Evolutionary conservation across 2,113 vertebrate species (phyloP).

Genomic region (Eclectus roratus): DNA sequence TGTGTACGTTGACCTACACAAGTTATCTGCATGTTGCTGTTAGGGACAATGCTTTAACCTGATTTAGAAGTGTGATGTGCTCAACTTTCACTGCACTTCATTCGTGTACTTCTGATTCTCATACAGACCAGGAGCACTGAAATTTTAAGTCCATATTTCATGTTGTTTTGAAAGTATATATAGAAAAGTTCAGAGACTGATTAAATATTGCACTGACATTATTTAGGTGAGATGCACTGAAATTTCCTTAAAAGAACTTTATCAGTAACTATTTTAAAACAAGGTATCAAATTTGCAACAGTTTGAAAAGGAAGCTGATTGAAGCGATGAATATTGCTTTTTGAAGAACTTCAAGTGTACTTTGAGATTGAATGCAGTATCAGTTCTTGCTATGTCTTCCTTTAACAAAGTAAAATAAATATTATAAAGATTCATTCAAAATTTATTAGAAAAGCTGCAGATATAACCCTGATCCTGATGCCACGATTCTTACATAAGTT

Average conservation of each 20-base stretch:
- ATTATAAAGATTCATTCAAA: neutral
- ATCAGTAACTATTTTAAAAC: neutral
- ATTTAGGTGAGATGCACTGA: neutral
- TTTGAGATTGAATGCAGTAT: neutral
- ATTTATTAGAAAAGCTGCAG: neutral
- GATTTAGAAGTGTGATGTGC: neutral
- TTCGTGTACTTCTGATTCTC: neutral
- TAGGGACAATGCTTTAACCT: neutral
- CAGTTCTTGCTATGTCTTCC: neutral
- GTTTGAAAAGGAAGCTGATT: neutral
- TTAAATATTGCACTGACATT: neutral
- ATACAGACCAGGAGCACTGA: neutral
- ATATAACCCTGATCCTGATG: neutral
- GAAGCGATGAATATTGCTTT: neutral
- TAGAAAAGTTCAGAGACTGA: neutral
- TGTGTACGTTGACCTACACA: neutral
- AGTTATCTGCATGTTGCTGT: neutral
- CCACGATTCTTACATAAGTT: neutral
- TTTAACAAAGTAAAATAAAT: neutral
- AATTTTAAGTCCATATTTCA: neutral
- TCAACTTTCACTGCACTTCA: neutral
- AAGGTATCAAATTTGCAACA: neutral
- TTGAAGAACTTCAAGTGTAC: neutral
- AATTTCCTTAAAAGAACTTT: neutral
- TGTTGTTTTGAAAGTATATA: neutral